A percentile compares a stretch with the other conserved stretches of the same genome.
Conservation (phyloP, 2,888 invertebrate species). For the Papilio gigon region DNA sequence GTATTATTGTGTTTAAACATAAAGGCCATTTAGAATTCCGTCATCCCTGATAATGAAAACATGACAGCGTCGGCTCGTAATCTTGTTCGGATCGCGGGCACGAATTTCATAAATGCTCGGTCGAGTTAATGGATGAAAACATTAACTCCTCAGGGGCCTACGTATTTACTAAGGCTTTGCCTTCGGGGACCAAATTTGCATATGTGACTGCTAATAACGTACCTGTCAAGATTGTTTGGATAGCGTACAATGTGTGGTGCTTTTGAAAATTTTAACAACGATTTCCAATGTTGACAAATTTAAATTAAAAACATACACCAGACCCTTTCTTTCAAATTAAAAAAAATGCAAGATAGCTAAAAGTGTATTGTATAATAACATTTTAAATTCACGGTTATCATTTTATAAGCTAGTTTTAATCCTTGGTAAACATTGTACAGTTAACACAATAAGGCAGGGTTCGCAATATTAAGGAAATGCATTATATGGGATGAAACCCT, state of each 20-base stretch:
- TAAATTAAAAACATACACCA: not conserved
- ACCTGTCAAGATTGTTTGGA: constrained; percentile 31
- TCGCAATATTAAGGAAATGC: not conserved
- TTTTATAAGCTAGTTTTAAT: not conserved
- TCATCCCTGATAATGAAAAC: constrained; percentile 54
- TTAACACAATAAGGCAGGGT: not conserved
- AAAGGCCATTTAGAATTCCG: not conserved
- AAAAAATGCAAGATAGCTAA: too few relatives aligned
- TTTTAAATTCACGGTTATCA: not conserved
- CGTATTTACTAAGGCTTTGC: constrained; percentile 54
- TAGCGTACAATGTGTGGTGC: not conserved
- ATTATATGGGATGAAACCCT: constrained; percentile 1
- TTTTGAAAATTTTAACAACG: not conserved
- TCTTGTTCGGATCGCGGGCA: constrained; percentile 77
- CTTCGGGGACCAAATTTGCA: constrained; percentile 60
- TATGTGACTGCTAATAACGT: constrained; percentile 56
- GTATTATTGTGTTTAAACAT: not conserved
- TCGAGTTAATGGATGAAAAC: constrained; percentile 78
- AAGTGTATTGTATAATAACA: not conserved
- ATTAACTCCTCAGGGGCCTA: constrained; percentile 70
- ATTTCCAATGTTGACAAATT: not conserved
- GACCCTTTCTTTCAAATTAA: too few relatives aligned
- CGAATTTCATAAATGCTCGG: constrained; percentile 79
- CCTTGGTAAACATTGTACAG: constrained; percentile 5
- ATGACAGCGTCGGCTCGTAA: constrained; percentile 73